Conservation (phyloP, 2,113 vertebrate species). For the Rhynchomys soricoides region DNA sequence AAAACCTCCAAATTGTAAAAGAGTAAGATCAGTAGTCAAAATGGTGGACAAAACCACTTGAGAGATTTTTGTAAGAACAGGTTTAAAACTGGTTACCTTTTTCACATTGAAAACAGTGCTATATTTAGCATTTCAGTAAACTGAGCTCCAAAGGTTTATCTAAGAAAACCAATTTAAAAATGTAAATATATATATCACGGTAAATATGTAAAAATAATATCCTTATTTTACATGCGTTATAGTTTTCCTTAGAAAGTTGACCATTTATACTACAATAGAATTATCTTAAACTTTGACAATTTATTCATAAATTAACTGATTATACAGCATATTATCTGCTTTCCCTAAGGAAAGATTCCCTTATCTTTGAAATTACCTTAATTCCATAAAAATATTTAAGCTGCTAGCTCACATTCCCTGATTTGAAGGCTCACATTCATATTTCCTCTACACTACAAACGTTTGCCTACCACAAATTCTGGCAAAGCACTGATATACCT, state of each 20-base stretch:
- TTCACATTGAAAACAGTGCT: conserved; percentile 27
- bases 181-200: background rate
- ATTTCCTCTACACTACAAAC: background rate
- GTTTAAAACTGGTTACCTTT: background rate
- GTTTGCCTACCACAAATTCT: background rate
- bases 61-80: background rate
- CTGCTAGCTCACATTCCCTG: background rate
- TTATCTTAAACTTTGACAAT: background rate
- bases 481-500: background rate
- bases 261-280: background rate
- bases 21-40: background rate
- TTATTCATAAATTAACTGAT: background rate
- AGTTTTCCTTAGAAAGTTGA: background rate
- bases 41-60: background rate
- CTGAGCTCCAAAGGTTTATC: background rate
- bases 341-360: background rate
- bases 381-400: background rate
- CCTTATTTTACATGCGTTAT: background rate
- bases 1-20: background rate
- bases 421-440: background rate
- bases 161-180: background rate
- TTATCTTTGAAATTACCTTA: background rate
- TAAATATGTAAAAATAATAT: background rate
- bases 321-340: background rate
- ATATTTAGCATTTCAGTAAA: background rate